phyloP scores from a whole-genome alignment of 2,797 vertebrate species.

The Enteromius mattozi region DNA sequence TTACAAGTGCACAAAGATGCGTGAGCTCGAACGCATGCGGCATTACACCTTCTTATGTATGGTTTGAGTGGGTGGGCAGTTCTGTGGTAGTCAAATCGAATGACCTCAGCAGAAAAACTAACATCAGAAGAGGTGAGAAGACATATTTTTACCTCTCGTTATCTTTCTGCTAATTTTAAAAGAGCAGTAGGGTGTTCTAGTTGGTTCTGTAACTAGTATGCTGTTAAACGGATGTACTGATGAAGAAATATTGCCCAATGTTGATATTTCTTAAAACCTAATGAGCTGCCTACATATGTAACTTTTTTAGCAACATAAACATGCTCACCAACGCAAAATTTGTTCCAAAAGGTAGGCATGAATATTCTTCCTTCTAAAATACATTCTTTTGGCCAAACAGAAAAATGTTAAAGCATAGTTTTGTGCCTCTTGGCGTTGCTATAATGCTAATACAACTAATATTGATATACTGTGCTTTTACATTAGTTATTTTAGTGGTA shows the following conservation, averaged over 20 bases:
- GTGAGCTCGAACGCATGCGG: constrained; percentile 2
- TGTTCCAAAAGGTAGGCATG: neutral
- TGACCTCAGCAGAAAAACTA: constrained; percentile 20
- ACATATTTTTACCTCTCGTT: neutral
- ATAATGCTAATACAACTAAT: neutral
- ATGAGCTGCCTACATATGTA: neutral
- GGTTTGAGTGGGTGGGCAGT: constrained; percentile 22
- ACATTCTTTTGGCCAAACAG: neutral
- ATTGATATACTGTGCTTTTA: neutral
- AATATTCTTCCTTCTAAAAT: neutral
- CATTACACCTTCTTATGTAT: neutral
- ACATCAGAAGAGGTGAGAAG: neutral
- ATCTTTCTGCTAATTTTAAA: neutral
- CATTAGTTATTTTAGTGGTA: neutral
- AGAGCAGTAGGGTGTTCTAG: neutral
- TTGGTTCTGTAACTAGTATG: neutral
- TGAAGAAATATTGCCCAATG: constrained; percentile 3
- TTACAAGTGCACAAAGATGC: constrained; percentile 38
- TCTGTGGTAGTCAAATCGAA: neutral
- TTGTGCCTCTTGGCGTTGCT: neutral
- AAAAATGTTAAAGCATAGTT: neutral
- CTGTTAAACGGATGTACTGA: neutral
- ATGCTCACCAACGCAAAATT: neutral
- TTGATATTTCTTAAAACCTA: neutral
- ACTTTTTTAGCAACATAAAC: neutral